Base-by-base conservation (phyloP, 2,888 invertebrate genomes). In the Cheilosia impressa region DNA sequence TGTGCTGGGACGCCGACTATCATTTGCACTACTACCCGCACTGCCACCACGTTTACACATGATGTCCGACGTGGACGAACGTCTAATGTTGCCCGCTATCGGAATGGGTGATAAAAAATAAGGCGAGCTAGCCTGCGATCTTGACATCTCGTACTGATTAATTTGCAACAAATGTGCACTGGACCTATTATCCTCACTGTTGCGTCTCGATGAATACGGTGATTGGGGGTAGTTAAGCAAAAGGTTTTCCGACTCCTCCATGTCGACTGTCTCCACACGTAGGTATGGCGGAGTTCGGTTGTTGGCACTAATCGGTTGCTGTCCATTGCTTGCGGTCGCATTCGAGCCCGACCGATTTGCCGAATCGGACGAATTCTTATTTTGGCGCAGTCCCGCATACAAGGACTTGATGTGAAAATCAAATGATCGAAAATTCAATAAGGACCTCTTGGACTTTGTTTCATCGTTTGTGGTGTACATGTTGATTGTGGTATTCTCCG, bases 41-140 rank as follows among this genome's bases (percentile, higher is more conserved):
- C 89, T 89, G 63, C 91, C 89, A 58, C 91, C 89, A 5, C 89
- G 89, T 57, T 90, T 90, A 73, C 91, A 90, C 79, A 90, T 90
- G 50, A 92, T 92, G 63, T 92, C 92, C 60, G 92, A 92, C 15
- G 92, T 92, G 10, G 92, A 92, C 38, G 92, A 92, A 65, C 92
- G 91, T 13, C 92, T 89, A 13, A 92, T 90, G 72, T 90, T 90
- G 43, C 89, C 87, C 27, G 88, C 77, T n/a, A 89, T 88, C 55
- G 89, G 88, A 79, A 90, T 90, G 17, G 92, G 92, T 47, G 92
- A 92, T 4, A 92, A 87, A 57, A 89, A 90, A 81, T 90, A 92
- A n/a, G 92, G 91, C 53, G 92, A 92, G 87, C 84, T 90, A 4
- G 88, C 89, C 57, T 90, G 90, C 45, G 91, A 90, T 73, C 89